phyloP scores from a whole-genome alignment of 2,888 invertebrate genomes.

The Conus canariensis region DNA sequence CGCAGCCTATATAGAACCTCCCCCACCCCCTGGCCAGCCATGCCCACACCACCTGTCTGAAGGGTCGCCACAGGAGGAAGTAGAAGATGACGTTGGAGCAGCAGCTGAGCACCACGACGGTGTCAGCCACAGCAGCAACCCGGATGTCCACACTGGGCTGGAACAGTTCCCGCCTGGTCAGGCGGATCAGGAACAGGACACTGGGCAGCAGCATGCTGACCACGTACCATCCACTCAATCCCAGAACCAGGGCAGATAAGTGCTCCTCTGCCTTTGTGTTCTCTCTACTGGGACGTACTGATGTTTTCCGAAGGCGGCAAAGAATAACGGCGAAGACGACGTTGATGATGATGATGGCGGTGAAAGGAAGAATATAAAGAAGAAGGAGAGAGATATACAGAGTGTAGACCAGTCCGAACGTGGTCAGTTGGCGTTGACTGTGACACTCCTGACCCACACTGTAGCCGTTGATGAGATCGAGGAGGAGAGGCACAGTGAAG shows the following conservation, averaged over 20 bases:
- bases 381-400: conserved; percentile 34
- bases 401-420: conserved; percentile 37
- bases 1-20: not conserved
- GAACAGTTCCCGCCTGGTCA: conserved; percentile 31
- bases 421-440: conserved; percentile 5
- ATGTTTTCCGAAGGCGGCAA: conserved; percentile 21
- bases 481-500: conserved; percentile 34
- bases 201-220: conserved; percentile 42
- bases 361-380: conserved; percentile 37
- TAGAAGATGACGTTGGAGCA: conserved; percentile 38
- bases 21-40: not conserved
- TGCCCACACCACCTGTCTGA: not conserved
- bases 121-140: conserved; percentile 28
- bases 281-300: not conserved
- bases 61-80: conserved; percentile 42
- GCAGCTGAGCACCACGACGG: conserved; percentile 28
- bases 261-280: not conserved
- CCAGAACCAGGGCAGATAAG: conserved; percentile 33
- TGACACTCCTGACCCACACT: conserved; percentile 4
- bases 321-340: conserved; percentile 24
- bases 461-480: conserved; percentile 36
- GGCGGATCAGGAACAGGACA: conserved; percentile 31
- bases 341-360: conserved; percentile 35
- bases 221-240: conserved; percentile 32
- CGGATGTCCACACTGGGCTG: conserved; percentile 33